A percentile compares a stretch with the other conserved stretches of the same genome.
Evolutionary conservation across 2,797 vertebrate species (phyloP).

Genomic region (Gallinago nigripennis): DNA sequence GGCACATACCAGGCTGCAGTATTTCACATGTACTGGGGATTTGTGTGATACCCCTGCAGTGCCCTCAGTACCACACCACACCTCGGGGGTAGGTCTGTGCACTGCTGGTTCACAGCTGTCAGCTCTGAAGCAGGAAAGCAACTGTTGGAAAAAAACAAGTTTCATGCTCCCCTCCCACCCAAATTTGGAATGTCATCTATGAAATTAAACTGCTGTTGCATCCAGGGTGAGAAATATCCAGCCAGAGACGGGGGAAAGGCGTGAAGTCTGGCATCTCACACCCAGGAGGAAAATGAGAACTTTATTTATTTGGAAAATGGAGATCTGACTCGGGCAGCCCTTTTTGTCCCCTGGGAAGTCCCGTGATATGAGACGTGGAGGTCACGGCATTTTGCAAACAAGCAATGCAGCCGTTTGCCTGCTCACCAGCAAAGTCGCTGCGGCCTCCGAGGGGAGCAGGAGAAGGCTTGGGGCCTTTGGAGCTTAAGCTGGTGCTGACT

Average conservation of each 20-base stretch:
- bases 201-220: background rate
- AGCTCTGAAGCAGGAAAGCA: background rate
- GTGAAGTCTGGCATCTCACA: accelerated
- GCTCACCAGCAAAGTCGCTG: background rate
- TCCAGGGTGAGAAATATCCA: background rate
- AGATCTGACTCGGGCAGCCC: background rate
- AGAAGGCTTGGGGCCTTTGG: background rate
- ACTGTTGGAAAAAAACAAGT: background rate
- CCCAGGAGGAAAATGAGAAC: background rate
- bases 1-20: background rate
- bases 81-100: background rate
- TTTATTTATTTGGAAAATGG: background rate
- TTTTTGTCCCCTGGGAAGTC: background rate
- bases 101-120: background rate
- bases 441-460: background rate
- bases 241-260: background rate
- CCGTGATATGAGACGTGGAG: accelerated
- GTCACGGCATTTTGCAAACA: background rate
- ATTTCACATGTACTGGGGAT: background rate
- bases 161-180: background rate
- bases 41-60: background rate
- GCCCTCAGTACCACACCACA: background rate
- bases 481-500: background rate
- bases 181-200: background rate
- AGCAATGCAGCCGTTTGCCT: background rate